A percentile compares a stretch with the other conserved stretches of the same genome.
These are phyloP conservation scores for Eulithis testata DNA, from an alignment of 2,888 invertebrate genomes.

Conservation along the genomic window DNA sequence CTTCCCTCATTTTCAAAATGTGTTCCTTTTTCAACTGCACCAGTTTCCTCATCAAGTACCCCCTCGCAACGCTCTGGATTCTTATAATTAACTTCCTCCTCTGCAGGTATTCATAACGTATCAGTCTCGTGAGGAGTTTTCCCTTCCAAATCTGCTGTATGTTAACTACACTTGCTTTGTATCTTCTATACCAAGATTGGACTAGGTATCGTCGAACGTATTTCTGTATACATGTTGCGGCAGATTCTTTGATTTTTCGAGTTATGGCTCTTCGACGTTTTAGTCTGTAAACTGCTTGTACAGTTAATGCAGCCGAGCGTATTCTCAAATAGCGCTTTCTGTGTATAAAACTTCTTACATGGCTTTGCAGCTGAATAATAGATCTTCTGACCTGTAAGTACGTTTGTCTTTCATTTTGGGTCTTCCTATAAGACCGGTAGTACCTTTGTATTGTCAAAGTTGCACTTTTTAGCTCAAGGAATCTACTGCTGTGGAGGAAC, in stretches of 20 bases:
- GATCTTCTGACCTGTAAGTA: constrained; percentile 50
- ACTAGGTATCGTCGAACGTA: constrained; percentile 61
- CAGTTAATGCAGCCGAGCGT: constrained; percentile 52
- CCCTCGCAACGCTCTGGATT: constrained; percentile 76
- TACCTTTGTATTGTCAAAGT: constrained; percentile 66
- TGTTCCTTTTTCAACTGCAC: constrained; percentile 72
- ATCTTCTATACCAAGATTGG: constrained; percentile 57
- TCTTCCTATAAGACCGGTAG: constrained; percentile 64
- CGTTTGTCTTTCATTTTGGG: constrained; percentile 47
- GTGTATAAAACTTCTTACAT: constrained; percentile 55
- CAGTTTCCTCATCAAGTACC: constrained; percentile 77
- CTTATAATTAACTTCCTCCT: constrained; percentile 60
- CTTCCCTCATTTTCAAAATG: constrained; percentile 69
- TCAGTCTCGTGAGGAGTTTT: constrained; percentile 62
- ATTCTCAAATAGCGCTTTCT: constrained; percentile 59
- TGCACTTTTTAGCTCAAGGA: constrained; percentile 49
- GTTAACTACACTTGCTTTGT: constrained; percentile 56
- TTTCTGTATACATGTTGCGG: constrained; percentile 68
- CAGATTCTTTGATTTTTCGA: constrained; percentile 51
- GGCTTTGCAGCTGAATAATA: constrained; percentile 56
- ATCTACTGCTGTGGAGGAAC: constrained; percentile 56
- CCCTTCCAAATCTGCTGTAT: constrained; percentile 76
- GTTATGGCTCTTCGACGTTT: constrained; percentile 50
- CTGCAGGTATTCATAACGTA: constrained; percentile 64
- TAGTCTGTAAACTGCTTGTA: constrained; percentile 72